These are phyloP conservation scores for Corydoras maculifer DNA, from an alignment of 2,113 vertebrate species.

Conservation along the genomic window DNA sequence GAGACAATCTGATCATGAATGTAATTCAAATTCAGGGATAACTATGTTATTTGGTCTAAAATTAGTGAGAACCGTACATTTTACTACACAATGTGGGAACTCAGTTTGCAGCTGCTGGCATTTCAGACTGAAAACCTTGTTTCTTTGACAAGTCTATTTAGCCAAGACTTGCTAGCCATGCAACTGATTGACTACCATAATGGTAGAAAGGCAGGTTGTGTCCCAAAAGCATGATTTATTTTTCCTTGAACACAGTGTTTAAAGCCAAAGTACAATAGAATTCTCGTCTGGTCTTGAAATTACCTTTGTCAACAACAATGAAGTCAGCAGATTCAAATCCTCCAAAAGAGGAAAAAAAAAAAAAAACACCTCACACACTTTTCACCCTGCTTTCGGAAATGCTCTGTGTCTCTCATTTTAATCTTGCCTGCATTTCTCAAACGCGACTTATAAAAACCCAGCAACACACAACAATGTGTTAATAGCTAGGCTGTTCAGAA, in stretches of 20 bases:
- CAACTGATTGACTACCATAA: slow-evolving; percentile 56
- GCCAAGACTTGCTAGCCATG: slow-evolving; percentile 51
- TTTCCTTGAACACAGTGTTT: slow-evolving; percentile 13
- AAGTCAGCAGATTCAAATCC: background rate
- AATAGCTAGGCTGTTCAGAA: too few species aligned
- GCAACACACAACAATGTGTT: too few species aligned
- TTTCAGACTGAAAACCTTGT: slow-evolving; percentile 44
- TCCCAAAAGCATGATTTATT: slow-evolving; percentile 35
- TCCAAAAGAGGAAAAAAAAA: too few species aligned
- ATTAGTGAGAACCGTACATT: background rate
- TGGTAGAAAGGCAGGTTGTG: slow-evolving; percentile 47
- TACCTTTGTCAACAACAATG: slow-evolving; percentile 14
- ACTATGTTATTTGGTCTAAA: slow-evolving; percentile 16
- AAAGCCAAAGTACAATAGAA: slow-evolving; percentile 12
- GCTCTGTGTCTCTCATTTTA: too few species aligned
- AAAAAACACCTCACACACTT: too few species aligned
- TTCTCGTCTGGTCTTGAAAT: slow-evolving; percentile 6
- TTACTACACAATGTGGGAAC: too few species aligned
- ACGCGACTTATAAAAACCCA: too few species aligned
- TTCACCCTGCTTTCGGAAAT: too few species aligned
- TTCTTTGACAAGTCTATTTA: slow-evolving; percentile 61
- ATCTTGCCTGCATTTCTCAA: too few species aligned
- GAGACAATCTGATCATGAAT: slow-evolving; percentile 32
- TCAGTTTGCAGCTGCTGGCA: too few species aligned
- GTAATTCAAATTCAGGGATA: background rate